Evolutionary conservation across 2,797 vertebrate genomes (phyloP).

Genomic region (Gadopsis bispinosus): DNA sequence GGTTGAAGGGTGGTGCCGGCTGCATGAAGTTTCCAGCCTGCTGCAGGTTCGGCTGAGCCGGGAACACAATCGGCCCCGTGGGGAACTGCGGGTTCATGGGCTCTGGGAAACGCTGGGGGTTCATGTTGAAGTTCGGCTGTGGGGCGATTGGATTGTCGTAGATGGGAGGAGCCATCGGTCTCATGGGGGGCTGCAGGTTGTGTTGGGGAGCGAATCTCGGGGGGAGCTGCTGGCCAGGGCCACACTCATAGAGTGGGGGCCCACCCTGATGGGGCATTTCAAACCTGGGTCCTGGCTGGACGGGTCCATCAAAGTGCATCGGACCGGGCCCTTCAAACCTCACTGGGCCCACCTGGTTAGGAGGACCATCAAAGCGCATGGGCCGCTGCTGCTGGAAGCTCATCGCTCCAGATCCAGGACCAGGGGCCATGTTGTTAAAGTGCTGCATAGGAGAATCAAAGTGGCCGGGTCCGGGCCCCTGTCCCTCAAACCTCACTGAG

Average conservation of each 20-base stretch:
- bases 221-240: conserved; percentile 86
- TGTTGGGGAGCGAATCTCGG: conserved; percentile 74
- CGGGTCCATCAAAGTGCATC: conserved; percentile 81
- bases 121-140: conserved; percentile 81
- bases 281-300: conserved; percentile 83
- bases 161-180: conserved; percentile 72
- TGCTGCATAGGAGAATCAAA: conserved; percentile 89
- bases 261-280: conserved; percentile 84
- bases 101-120: conserved; percentile 86
- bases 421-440: conserved; percentile 80
- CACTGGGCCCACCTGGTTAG: conserved; percentile 75
- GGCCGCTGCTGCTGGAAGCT: conserved; percentile 85
- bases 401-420: conserved; percentile 74
- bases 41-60: conserved; percentile 81
- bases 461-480: conserved; percentile 83
- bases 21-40: conserved; percentile 89
- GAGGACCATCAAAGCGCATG: conserved; percentile 77
- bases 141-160: conserved; percentile 78
- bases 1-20: conserved; percentile 86
- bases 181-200: conserved; percentile 76
- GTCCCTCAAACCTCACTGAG: conserved; percentile 76
- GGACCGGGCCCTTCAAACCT: conserved; percentile 85
- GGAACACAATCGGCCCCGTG: conserved; percentile 79
- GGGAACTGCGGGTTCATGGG: conserved; percentile 86
- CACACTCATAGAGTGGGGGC: conserved; percentile 86